phyloP scores from a whole-genome alignment of 2,113 vertebrate species.

The Edolisoma coerulescens region DNA sequence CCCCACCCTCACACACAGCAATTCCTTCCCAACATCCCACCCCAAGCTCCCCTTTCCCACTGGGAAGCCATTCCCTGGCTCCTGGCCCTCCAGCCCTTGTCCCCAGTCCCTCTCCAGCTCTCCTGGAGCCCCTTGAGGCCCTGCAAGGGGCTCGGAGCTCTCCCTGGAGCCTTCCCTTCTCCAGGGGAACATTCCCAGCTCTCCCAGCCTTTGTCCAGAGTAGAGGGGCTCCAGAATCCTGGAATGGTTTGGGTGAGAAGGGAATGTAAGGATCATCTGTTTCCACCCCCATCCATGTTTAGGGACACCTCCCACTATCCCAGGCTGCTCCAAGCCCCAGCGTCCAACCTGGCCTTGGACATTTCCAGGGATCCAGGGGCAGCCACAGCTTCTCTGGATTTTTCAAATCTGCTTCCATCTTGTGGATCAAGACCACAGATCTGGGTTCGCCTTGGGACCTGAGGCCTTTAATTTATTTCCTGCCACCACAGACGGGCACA shows the following conservation, averaged over 20 bases:
- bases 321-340: accelerated
- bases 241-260: background rate
- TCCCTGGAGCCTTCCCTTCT: background rate
- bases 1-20: accelerated
- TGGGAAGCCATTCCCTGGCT: background rate
- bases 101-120: background rate
- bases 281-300: accelerated
- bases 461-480: background rate
- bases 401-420: background rate
- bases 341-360: background rate
- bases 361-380: accelerated
- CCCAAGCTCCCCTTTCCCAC: background rate
- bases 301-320: background rate
- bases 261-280: background rate
- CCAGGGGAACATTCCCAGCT: background rate
- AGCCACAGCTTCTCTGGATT: background rate
- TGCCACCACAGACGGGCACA: accelerated
- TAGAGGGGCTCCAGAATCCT: background rate
- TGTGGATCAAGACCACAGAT: accelerated
- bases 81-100: background rate
- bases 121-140: background rate
- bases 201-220: background rate
- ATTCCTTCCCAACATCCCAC: background rate
- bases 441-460: background rate
- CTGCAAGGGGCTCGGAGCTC: background rate